Base-by-base conservation (phyloP, 2,888 invertebrate genomes). In the Venusia cambrica region DNA sequence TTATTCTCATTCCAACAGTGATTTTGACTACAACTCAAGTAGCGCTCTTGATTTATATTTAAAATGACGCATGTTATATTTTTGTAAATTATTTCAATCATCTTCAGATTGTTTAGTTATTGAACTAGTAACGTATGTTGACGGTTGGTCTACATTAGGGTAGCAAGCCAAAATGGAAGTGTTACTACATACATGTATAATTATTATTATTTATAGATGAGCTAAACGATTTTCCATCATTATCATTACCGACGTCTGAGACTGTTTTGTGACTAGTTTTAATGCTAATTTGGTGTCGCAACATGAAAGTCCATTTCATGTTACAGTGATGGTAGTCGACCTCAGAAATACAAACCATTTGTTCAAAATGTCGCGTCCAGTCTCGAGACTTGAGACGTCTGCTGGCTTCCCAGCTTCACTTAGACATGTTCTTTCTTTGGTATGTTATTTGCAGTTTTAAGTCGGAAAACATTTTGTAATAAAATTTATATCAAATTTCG, bases 401-500 rank as follows among this genome's bases (percentile, higher is more conserved):
- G 67, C 73, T 73, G 71, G 71, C 48, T 54, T 56, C 51, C 68
- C 73, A 73, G 73, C 65, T 67, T 65, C 66, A 73, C 62, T 69
- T 73, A 73, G 66, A 69, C 69, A 65, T 69, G 66, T 73, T 76
- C 68, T n/a, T n/a, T n/a, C n/a, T 74, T 74, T 71, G 74, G 69
- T 81, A 75, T 80, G 76, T 81, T 68, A 76, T 79, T 84, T 85
- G 81, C 80, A 77, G 73, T 75, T 64, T n/a, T 75, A 80, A 83
- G 75, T 77, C 66, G 71, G 73, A 71, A 70, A 78, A 78, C 67
- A 74, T 73, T 87, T 85, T 85, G 77, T 81, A 85, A 85, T 84
- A 83, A 87, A 87, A 83, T 84, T 84, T 85, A 73, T 84, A 87
- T 71, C 69, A 76, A 79, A 77, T 67, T 65, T 46, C 32, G 38